Conservation (phyloP, 2,888 invertebrate species). For the Andrena camellia region DNA sequence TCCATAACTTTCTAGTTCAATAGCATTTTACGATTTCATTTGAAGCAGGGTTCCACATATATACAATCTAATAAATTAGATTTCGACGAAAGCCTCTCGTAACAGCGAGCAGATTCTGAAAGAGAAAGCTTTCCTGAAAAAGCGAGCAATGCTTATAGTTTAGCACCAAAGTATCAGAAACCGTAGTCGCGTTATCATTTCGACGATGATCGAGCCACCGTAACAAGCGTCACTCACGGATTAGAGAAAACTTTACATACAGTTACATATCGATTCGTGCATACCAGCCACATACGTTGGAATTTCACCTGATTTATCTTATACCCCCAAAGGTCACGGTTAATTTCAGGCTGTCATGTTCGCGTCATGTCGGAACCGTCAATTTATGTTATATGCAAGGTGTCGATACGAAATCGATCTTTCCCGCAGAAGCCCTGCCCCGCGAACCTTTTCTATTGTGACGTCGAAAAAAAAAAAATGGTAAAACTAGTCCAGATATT, state of each 20-base stretch:
- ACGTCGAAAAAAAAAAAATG: too few relatives aligned
- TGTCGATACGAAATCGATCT: not conserved
- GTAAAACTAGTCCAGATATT: not conserved
- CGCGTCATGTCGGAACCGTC: not conserved
- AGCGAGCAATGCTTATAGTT: too few relatives aligned
- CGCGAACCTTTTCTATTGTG: too few relatives aligned
- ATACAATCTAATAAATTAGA: too few relatives aligned
- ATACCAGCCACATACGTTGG: slow-evolving; percentile 12
- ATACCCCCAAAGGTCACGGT: slow-evolving; percentile 55
- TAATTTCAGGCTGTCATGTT: slow-evolving; percentile 31
- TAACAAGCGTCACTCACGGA: slow-evolving; percentile 2
- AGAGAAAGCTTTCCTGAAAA: too few relatives aligned
- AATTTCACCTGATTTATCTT: slow-evolving; percentile 43
- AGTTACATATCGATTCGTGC: slow-evolving; percentile 32
- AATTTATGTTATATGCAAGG: slow-evolving; percentile 17
- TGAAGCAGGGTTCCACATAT: too few relatives aligned
- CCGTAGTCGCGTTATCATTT: too few relatives aligned
- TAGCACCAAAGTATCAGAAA: not conserved
- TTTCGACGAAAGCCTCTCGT: too few relatives aligned
- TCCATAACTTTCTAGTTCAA: too few relatives aligned
- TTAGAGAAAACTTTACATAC: slow-evolving; percentile 34
- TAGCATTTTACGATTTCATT: too few relatives aligned
- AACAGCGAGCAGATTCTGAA: too few relatives aligned
- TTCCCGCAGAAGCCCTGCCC: not conserved
- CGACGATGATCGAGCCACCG: not conserved